Evolutionary conservation across 1,140 invertebrate genomes (phyloP), one percentile per base, ranked within the genome.

Genomic region (Drosophila persimilis): DNA sequence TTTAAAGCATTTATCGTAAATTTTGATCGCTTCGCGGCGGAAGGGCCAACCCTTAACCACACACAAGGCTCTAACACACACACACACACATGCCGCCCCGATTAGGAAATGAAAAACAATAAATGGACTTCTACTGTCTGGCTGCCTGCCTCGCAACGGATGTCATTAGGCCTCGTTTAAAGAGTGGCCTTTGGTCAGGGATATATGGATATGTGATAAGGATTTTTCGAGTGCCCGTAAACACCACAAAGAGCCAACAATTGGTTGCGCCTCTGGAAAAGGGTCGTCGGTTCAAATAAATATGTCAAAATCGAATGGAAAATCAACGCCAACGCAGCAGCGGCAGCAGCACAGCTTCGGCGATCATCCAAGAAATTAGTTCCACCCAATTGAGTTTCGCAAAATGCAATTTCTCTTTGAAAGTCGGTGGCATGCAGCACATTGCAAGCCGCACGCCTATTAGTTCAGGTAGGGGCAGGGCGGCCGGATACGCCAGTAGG

Each of bases 1-100:
- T 89, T 89, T 89, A 85, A 89, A 89, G 75, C 86, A 89, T 89
- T 86, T 85, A 89, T 89, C 86, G 86, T 90, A 89, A 85, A 89
- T 89, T 89, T 81, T 64, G 86, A 89, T 89, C 86, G 86, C 76
- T 66, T 53, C 72, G 35, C 4, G 35, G 31, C 31, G 63, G 65
- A 69, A 67, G 63, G 62, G 71, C 62, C 86, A 88, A 88, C 83
- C 83, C 83, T 88, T 88, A 86, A 73, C 66, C 65, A 39, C 79
- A 73, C 62, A 46, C 35, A 74, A 17, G 17, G 17, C 17, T 17
- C 51, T 46, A 9, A 43, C 52, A 62, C 13, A 43, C 61, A 72
- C 69, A 61, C 58, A 56, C 58, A 57, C 29, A 31, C 7, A 31
- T 81, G 47, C 57, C 47, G 65, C 66, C 64, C 58, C 80, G 81